phyloP scores from a whole-genome alignment of 53 echinoderm and acorn worm genomes.

The Crossaster papposus region DNA sequence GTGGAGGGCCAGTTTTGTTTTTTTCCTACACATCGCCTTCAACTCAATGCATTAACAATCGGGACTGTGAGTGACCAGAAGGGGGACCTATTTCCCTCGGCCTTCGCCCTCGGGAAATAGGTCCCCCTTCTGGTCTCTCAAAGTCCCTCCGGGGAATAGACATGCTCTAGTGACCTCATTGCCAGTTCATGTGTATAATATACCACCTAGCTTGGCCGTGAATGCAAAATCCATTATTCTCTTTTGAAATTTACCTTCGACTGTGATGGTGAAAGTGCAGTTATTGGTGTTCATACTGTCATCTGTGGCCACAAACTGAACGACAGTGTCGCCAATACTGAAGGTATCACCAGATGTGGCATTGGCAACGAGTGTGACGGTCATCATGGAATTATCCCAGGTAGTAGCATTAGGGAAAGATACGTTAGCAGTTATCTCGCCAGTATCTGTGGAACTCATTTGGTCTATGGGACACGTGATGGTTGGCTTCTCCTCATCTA shows the following conservation, averaged over 20 bases:
- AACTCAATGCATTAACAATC: too few species aligned
- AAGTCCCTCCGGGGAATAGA: too few species aligned
- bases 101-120: too few species aligned
- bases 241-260: constrained; percentile 14
- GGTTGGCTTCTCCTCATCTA: constrained; percentile 25
- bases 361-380: neutral
- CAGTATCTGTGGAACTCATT: neutral
- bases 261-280: constrained; percentile 1
- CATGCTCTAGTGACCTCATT: too few species aligned
- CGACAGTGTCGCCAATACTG: neutral
- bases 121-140: too few species aligned
- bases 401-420: neutral
- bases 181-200: too few species aligned
- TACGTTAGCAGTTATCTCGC: neutral
- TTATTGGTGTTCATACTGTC: neutral
- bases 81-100: too few species aligned
- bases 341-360: neutral
- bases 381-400: constrained; percentile 4
- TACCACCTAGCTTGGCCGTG: too few species aligned
- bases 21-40: too few species aligned
- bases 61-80: too few species aligned
- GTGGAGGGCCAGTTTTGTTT: too few species aligned
- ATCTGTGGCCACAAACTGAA: constrained; percentile 12
- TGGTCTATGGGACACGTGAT: neutral
- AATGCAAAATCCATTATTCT: neutral